Evolutionary conservation across 2,888 invertebrate genomes (phyloP).

Genomic region (Folsomia manolachei): DNA sequence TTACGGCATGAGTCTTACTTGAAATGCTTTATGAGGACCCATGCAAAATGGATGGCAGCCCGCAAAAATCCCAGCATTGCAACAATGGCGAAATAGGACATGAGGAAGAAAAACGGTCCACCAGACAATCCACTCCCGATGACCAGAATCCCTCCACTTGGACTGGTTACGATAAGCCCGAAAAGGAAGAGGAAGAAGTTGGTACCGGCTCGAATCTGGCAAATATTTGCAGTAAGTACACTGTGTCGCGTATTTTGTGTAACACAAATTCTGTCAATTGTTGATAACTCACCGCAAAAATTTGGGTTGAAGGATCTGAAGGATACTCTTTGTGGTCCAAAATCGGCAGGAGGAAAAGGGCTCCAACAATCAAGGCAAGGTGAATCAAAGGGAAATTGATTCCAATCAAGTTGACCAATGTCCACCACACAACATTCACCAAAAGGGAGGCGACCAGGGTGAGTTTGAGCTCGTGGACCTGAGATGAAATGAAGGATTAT

Average conservation of each 20-base stretch:
- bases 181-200: neutral
- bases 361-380: neutral
- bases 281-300: neutral
- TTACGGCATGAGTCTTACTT: neutral
- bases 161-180: neutral
- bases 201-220: neutral
- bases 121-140: neutral
- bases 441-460: neutral
- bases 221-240: no score
- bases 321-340: slow-evolving; percentile 1
- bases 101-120: neutral
- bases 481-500: neutral
- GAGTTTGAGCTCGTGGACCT: neutral
- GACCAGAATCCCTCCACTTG: neutral
- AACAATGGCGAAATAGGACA: neutral
- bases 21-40: neutral
- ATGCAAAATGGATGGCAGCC: neutral
- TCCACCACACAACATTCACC: neutral
- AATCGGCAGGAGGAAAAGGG: neutral
- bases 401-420: neutral
- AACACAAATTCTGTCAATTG: neutral
- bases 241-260: no score
- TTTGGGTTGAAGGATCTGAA: neutral
- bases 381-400: neutral
- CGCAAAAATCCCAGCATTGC: neutral